Percentiles rank a stretch among this genome's conserved stretches.
phyloP scores from a whole-genome alignment of 2,797 vertebrate species.

The Sebastes iracundus region DNA sequence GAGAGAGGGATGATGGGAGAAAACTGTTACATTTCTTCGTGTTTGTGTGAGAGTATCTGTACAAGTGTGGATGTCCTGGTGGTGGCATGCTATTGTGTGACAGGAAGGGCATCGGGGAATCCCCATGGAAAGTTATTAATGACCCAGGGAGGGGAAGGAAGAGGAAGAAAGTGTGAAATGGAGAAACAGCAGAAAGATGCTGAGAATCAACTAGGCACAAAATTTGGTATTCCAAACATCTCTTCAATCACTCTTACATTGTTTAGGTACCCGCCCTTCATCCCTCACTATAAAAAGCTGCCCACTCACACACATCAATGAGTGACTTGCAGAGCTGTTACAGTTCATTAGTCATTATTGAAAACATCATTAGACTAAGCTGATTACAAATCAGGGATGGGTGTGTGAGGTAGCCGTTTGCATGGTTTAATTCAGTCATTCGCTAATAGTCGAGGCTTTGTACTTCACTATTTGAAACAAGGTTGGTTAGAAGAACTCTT shows the following conservation, averaged over 20 bases:
- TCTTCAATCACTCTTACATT: slow-evolving; percentile 50
- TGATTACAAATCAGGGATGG: slow-evolving; percentile 32
- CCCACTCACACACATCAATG: slow-evolving; percentile 45
- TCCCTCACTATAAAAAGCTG: slow-evolving; percentile 16
- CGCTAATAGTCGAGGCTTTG: neutral
- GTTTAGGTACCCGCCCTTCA: slow-evolving; percentile 47
- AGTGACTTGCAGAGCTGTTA: slow-evolving; percentile 28
- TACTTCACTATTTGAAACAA: neutral
- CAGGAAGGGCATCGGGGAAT: neutral
- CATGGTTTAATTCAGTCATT: slow-evolving; percentile 10
- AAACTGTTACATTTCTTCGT: neutral
- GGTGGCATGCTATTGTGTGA: neutral
- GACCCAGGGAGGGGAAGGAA: neutral
- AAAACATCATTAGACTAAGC: slow-evolving; percentile 46
- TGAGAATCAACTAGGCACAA: slow-evolving; percentile 4
- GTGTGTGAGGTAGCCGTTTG: slow-evolving; percentile 20
- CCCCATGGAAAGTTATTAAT: slow-evolving; percentile 19
- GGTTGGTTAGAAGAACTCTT: neutral
- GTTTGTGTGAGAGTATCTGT: neutral
- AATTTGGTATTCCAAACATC: slow-evolving; percentile 41
- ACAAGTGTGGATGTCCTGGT: neutral
- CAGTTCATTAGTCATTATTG: slow-evolving; percentile 51
- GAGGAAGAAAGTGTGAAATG: neutral
- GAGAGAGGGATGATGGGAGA: neutral
- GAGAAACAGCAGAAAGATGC: neutral